These are phyloP conservation scores for Acronicta alni DNA, from an alignment of 2,888 invertebrate genomes.

Conservation along the genomic window DNA sequence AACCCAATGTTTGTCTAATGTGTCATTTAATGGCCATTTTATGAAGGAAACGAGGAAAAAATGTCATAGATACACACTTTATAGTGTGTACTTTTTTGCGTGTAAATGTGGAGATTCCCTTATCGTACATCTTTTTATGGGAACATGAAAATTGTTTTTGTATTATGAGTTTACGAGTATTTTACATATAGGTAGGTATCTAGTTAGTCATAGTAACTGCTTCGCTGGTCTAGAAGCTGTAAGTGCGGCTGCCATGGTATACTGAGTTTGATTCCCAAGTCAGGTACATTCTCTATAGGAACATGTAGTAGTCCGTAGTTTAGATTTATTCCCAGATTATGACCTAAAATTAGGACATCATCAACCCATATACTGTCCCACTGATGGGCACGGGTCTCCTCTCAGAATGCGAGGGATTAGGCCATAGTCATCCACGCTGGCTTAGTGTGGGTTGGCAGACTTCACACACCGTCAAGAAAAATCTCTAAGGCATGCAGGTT, in stretches of 20 bases:
- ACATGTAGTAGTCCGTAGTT: too few relatives aligned
- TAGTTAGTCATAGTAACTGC: background rate
- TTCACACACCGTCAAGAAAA: too few relatives aligned
- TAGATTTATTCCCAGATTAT: too few relatives aligned
- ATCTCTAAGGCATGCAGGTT: too few relatives aligned
- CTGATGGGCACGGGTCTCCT: too few relatives aligned
- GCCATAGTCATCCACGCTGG: too few relatives aligned
- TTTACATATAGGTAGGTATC: conserved; percentile 22
- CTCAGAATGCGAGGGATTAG: too few relatives aligned
- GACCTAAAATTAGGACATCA: too few relatives aligned
- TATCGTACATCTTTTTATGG: conserved; percentile 51
- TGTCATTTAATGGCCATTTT: conserved; percentile 55
- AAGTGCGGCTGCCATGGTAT: background rate
- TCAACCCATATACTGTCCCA: too few relatives aligned
- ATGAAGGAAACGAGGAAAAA: conserved; percentile 59
- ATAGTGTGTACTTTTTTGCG: conserved; percentile 44
- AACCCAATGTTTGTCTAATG: conserved; percentile 41
- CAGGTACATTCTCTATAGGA: too few relatives aligned
- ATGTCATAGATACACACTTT: conserved; percentile 47
- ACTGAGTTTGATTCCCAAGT: too few relatives aligned
- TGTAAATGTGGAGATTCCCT: conserved; percentile 38
- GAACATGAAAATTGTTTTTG: conserved; percentile 40
- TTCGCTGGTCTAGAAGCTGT: background rate
- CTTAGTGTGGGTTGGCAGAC: too few relatives aligned
- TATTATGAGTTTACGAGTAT: conserved; percentile 36